Conservation (phyloP, 2,888 invertebrate species). For the Exocentrus adspersus region DNA sequence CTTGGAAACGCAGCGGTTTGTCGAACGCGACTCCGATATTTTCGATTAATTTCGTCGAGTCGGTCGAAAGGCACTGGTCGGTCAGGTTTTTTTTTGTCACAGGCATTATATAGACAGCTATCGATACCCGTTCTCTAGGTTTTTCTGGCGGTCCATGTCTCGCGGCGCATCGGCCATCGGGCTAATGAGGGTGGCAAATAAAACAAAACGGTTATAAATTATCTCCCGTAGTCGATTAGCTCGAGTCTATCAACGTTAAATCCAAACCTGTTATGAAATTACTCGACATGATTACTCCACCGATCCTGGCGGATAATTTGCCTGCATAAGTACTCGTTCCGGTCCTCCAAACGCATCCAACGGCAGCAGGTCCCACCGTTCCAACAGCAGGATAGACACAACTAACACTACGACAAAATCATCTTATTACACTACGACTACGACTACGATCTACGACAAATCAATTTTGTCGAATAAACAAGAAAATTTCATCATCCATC, state of each 20-base stretch:
- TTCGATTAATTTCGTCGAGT: slow-evolving; percentile 57
- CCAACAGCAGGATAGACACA: too few relatives aligned
- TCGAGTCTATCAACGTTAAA: slow-evolving; percentile 63
- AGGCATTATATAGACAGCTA: slow-evolving; percentile 61
- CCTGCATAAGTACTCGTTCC: slow-evolving; percentile 49
- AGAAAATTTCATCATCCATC: too few relatives aligned
- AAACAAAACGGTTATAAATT: slow-evolving; percentile 63
- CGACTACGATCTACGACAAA: too few relatives aligned
- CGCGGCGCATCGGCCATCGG: slow-evolving; percentile 52
- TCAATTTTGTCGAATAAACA: too few relatives aligned
- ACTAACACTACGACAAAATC: too few relatives aligned
- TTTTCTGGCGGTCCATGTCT: slow-evolving; percentile 56
- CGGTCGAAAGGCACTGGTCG: slow-evolving; percentile 57
- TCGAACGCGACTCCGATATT: slow-evolving; percentile 50
- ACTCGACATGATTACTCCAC: slow-evolving; percentile 61
- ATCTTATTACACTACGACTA: too few relatives aligned
- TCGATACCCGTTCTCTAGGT: slow-evolving; percentile 59
- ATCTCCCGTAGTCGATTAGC: slow-evolving; percentile 62
- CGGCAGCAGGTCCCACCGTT: too few relatives aligned
- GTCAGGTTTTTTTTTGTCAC: slow-evolving; percentile 63
- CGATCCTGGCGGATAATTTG: slow-evolving; percentile 61
- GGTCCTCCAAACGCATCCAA: too few relatives aligned
- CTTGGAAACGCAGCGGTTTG: too few relatives aligned
- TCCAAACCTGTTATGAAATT: slow-evolving; percentile 64
- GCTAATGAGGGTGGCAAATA: slow-evolving; percentile 63